Evolutionary conservation across 2,888 invertebrate genomes (phyloP).

Genomic region (Cinara cedri): DNA sequence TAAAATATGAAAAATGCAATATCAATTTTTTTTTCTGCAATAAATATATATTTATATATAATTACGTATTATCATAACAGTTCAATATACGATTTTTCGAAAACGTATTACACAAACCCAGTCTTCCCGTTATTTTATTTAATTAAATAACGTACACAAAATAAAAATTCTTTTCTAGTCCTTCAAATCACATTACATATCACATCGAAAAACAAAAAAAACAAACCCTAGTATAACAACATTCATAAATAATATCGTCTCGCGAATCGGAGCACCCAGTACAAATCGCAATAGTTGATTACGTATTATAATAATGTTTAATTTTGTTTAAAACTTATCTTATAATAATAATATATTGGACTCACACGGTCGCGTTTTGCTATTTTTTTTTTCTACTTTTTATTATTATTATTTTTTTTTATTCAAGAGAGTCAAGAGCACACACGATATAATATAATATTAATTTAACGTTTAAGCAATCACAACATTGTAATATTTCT

Average conservation of each 20-base stretch:
- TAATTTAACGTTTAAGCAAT: conserved; percentile 13
- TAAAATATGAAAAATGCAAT: background rate
- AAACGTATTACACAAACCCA: conserved; percentile 21
- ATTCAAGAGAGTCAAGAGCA: background rate
- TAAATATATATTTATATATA: background rate
- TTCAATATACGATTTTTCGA: conserved; percentile 12
- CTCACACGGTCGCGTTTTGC: too few species aligned
- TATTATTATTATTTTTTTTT: too few species aligned
- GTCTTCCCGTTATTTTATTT: conserved; percentile 27
- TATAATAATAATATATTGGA: background rate
- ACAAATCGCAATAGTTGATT: background rate
- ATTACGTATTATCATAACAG: background rate
- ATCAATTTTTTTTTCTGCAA: too few species aligned
- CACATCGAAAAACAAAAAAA: too few species aligned
- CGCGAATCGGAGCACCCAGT: conserved; percentile 40
- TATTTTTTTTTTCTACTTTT: too few species aligned
- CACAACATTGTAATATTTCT: conserved; percentile 5
- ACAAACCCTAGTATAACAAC: too few species aligned
- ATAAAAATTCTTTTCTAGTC: too few species aligned
- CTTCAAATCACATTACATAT: too few species aligned
- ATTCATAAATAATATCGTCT: too few species aligned
- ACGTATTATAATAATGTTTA: too few species aligned
- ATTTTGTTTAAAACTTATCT: too few species aligned
- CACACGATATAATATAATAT: background rate
- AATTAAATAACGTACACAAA: background rate